Evolutionary conservation across 2,113 vertebrate genomes (phyloP).

Genomic region (Polypterus senegalus): DNA sequence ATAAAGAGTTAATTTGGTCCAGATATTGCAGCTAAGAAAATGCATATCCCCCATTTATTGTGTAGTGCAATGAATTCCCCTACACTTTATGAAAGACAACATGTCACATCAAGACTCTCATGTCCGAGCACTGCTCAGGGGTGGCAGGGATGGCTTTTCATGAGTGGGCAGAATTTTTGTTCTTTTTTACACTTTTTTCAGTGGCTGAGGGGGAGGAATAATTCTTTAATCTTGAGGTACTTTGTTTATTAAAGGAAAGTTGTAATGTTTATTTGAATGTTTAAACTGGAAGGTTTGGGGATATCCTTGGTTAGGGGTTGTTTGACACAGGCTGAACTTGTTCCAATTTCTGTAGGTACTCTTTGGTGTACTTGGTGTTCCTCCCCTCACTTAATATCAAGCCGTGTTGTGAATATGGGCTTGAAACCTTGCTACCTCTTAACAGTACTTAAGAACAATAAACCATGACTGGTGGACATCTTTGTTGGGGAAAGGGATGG

Average conservation of each 20-base stretch:
- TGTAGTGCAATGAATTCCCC: no score
- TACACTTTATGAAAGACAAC: no score
- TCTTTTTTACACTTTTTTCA: slow-evolving; percentile 37
- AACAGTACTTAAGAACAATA: slow-evolving; percentile 70
- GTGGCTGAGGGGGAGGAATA: slow-evolving; percentile 29
- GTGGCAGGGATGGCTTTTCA: slow-evolving; percentile 16
- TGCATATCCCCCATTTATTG: no score
- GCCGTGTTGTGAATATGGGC: slow-evolving; percentile 48
- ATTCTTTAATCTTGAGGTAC: slow-evolving; percentile 59
- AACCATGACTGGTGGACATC: slow-evolving; percentile 21
- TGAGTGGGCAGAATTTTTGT: slow-evolving; percentile 40
- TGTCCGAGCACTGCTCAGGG: no score
- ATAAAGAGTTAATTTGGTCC: no score
- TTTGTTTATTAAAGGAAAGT: slow-evolving; percentile 68
- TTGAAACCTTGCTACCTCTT: slow-evolving; percentile 86
- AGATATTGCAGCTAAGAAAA: no score
- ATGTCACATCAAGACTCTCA: no score
- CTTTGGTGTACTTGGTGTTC: slow-evolving; percentile 67
- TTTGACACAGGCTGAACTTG: slow-evolving; percentile 54
- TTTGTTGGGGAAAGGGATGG: not conserved
- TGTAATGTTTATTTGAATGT: slow-evolving; percentile 77
- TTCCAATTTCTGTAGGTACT: slow-evolving; percentile 60
- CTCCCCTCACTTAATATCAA: slow-evolving; percentile 52
- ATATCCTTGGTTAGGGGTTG: slow-evolving; percentile 39
- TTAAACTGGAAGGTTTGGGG: slow-evolving; percentile 73